A percentile compares a stretch with the other conserved stretches of the same genome.
These are phyloP conservation scores for Rousettus leschenaultii DNA, from an alignment of 2,113 vertebrate genomes.

Conservation along the genomic window DNA sequence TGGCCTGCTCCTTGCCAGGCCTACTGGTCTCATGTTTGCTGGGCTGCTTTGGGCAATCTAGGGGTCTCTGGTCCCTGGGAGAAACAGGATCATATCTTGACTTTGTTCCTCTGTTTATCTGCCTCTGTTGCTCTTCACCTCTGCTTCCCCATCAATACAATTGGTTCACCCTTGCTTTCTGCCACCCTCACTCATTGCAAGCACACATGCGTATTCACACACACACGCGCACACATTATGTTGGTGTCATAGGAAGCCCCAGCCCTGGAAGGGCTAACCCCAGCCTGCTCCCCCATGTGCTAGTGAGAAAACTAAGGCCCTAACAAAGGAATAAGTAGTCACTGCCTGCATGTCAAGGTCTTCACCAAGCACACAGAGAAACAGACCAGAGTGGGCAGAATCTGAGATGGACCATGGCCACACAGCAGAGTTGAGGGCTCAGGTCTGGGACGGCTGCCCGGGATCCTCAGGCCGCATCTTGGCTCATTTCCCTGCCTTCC, in stretches of 20 bases:
- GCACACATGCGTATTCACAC: no score
- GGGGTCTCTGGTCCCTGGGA: background rate
- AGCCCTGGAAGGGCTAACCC: conserved; percentile 9
- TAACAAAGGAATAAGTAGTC: background rate
- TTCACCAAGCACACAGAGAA: background rate
- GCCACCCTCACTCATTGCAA: background rate
- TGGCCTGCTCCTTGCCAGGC: background rate
- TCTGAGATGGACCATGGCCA: background rate
- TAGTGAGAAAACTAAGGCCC: background rate
- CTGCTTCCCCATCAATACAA: background rate
- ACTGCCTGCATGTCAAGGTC: background rate
- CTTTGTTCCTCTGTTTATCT: background rate
- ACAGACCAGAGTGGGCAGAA: background rate
- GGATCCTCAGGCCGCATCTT: background rate
- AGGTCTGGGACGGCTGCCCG: background rate
- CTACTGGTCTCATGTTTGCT: background rate
- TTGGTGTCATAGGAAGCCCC: background rate
- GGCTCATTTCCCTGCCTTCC: conserved; percentile 21
- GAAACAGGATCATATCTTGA: background rate
- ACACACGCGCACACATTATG: background rate
- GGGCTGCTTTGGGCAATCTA: background rate
- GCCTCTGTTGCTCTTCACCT: background rate
- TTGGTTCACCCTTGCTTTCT: background rate
- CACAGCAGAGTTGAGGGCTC: background rate
- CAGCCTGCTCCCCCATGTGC: background rate